Percentiles rank a stretch among this genome's conserved stretches.
Conservation (phyloP, 1,140 invertebrate species). For the Drosophila gunungcola region DNA sequence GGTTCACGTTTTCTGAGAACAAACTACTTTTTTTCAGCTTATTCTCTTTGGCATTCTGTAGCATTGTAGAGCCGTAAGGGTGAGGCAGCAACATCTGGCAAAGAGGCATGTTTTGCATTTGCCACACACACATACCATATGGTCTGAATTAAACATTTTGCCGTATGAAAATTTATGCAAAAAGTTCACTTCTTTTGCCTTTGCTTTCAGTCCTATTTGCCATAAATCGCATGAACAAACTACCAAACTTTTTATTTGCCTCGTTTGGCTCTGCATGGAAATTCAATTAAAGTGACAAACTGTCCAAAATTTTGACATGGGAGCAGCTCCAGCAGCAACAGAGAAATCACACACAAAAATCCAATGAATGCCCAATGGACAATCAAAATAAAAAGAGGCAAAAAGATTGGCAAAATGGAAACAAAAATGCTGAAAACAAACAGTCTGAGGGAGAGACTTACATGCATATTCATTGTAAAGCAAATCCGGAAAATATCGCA, state of each 20-base stretch:
- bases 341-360: constrained; percentile 51
- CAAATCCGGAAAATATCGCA: constrained; percentile 39
- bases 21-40: not conserved
- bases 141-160: constrained; percentile 68
- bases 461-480: constrained; percentile 42
- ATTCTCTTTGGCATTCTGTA: constrained; percentile 3
- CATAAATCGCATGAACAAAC: constrained; percentile 65
- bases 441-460: constrained; percentile 30
- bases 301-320: constrained; percentile 81
- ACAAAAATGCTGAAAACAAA: constrained; percentile 23
- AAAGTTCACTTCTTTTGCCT: constrained; percentile 36
- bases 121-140: constrained; percentile 23
- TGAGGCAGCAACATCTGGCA: constrained; percentile 43
- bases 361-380: constrained; percentile 79
- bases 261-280: constrained; percentile 67
- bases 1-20: too few relatives aligned
- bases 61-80: constrained; percentile 9
- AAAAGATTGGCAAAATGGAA: constrained; percentile 12
- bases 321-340: constrained; percentile 29
- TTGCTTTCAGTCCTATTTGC: constrained; percentile 25
- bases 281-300: constrained; percentile 84
- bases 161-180: constrained; percentile 67
- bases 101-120: constrained; percentile 69
- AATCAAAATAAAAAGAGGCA: constrained; percentile 63
- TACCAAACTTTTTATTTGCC: constrained; percentile 47